phyloP scores from a whole-genome alignment of 2,113 vertebrate species.

The Azemiops feae region DNA sequence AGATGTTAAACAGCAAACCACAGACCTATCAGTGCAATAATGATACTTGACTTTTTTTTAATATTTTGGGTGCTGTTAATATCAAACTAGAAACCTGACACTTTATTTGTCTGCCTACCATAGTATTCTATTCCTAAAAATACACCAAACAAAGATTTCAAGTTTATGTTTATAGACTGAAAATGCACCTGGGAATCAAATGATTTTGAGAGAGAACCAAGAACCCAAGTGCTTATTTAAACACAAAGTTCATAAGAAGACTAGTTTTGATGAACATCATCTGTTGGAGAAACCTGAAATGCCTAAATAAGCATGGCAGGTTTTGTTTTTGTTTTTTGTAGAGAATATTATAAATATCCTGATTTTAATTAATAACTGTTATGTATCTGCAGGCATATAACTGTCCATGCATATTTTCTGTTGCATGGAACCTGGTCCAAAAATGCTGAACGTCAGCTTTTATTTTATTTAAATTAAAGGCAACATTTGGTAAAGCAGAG shows the following conservation, averaged over 20 bases:
- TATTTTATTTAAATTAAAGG: neutral
- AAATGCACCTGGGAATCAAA: neutral
- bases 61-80: neutral
- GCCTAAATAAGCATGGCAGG: neutral
- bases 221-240: neutral
- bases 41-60: neutral
- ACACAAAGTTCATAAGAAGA: neutral
- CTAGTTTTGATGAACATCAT: neutral
- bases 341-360: neutral
- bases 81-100: neutral
- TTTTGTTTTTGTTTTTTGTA: neutral
- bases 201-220: no score
- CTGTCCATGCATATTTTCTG: neutral
- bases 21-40: no score
- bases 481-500: neutral
- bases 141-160: no score
- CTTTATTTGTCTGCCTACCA: neutral
- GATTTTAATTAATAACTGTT: neutral
- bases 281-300: neutral
- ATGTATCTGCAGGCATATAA: neutral
- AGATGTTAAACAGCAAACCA: neutral
- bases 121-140: neutral
- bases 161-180: neutral
- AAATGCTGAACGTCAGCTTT: neutral
- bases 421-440: neutral